These are phyloP conservation scores for Strigops habroptila DNA, from an alignment of 2,113 vertebrate species.

Conservation along the genomic window DNA sequence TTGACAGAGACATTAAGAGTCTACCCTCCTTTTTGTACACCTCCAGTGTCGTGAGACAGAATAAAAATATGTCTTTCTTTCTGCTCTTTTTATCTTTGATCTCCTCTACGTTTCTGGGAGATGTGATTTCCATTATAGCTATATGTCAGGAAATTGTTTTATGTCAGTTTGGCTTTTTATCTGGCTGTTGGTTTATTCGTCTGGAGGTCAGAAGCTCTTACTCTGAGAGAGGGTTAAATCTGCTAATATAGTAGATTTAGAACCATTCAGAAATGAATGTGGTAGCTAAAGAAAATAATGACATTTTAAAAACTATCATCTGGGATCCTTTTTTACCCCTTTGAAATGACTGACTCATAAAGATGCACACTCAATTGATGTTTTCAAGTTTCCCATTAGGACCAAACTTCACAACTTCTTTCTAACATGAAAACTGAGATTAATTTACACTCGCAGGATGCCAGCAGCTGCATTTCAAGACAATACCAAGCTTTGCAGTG, in stretches of 20 bases:
- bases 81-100: slow-evolving; percentile 7
- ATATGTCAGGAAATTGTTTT: background rate
- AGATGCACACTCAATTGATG: background rate
- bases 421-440: background rate
- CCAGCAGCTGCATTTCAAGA: background rate
- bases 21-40: background rate
- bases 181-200: background rate
- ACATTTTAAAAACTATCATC: background rate
- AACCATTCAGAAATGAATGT: background rate
- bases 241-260: background rate
- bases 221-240: background rate
- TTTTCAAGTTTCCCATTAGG: background rate
- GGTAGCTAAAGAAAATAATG: background rate
- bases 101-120: background rate
- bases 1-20: background rate
- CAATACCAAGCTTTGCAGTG: background rate
- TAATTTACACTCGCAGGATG: background rate
- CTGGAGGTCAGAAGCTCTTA: background rate
- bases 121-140: background rate
- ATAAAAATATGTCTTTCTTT: background rate
- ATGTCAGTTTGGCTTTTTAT: background rate
- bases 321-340: background rate
- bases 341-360: background rate
- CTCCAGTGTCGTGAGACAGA: background rate
- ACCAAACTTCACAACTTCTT: background rate